Evolutionary conservation across 2,113 vertebrate species (phyloP).

Genomic region (Cynocephalus volans): DNA sequence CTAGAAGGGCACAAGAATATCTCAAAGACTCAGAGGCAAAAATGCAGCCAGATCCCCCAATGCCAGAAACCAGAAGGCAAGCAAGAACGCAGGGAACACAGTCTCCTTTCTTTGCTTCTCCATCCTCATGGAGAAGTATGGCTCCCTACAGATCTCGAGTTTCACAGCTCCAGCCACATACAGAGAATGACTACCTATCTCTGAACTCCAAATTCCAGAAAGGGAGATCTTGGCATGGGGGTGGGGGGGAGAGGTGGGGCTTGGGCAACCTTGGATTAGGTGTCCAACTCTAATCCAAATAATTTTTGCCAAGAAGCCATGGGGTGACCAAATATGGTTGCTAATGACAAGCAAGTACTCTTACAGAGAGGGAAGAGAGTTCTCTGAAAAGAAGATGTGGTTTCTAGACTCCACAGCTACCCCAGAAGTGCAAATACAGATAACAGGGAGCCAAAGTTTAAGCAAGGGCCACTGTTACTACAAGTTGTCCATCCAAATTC

Average conservation of each 20-base stretch:
- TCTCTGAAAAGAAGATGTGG: neutral
- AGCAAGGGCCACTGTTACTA: neutral
- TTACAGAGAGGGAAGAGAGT: neutral
- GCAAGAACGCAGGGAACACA: neutral
- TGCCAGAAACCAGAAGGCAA: neutral
- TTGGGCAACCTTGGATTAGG: neutral
- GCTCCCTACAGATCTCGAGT: neutral
- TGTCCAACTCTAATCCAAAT: neutral
- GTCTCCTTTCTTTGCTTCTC: neutral
- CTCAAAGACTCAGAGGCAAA: neutral
- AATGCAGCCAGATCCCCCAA: neutral
- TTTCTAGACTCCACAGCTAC: neutral
- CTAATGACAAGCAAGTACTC: neutral
- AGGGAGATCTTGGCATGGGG: neutral
- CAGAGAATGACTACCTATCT: neutral
- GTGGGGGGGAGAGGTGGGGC: no score
- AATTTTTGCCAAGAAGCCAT: neutral
- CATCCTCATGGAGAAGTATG: neutral
- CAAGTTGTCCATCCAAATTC: neutral
- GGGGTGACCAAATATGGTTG: neutral
- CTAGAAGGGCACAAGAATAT: neutral
- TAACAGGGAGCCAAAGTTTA: neutral
- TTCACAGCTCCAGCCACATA: neutral
- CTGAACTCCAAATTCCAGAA: constrained; percentile 25
- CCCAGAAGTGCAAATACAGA: neutral